A percentile compares a stretch with the other conserved stretches of the same genome.
These are phyloP conservation scores for Eupithecia dodoneata DNA, from an alignment of 2,888 invertebrate genomes.

Conservation along the genomic window DNA sequence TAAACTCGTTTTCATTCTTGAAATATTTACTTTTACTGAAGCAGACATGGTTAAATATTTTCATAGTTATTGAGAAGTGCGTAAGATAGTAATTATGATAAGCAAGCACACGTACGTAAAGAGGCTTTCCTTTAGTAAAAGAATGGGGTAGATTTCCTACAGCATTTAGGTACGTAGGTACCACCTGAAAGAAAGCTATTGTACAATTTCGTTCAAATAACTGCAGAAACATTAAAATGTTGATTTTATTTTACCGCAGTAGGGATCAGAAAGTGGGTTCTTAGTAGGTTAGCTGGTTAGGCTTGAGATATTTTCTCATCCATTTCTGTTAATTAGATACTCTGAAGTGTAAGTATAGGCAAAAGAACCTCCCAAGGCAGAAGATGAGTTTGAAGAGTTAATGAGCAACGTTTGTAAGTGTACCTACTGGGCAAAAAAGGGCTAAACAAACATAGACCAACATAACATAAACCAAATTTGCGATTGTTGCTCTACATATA, in stretches of 20 bases:
- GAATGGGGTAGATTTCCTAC: neutral
- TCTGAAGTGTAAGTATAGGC: neutral
- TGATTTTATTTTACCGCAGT: constrained; percentile 13
- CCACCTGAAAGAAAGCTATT: neutral
- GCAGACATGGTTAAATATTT: neutral
- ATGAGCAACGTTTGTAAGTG: neutral
- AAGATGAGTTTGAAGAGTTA: neutral
- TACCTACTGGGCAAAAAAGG: no score
- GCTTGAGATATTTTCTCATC: neutral
- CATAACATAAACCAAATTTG: no score
- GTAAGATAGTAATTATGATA: neutral
- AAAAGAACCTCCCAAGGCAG: neutral
- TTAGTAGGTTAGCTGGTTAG: neutral
- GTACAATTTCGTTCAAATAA: neutral
- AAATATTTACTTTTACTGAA: neutral
- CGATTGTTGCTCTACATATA: no score
- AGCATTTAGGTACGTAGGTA: neutral
- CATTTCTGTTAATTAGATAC: neutral
- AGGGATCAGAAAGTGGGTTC: neutral
- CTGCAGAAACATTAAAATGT: constrained; percentile 3
- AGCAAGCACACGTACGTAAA: neutral
- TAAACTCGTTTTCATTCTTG: constrained; percentile 10
- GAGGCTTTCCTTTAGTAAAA: neutral
- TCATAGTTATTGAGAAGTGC: neutral
- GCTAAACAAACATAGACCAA: no score